phyloP scores from a whole-genome alignment of 2,113 vertebrate genomes.

The Rhabdomys dilectus region DNA sequence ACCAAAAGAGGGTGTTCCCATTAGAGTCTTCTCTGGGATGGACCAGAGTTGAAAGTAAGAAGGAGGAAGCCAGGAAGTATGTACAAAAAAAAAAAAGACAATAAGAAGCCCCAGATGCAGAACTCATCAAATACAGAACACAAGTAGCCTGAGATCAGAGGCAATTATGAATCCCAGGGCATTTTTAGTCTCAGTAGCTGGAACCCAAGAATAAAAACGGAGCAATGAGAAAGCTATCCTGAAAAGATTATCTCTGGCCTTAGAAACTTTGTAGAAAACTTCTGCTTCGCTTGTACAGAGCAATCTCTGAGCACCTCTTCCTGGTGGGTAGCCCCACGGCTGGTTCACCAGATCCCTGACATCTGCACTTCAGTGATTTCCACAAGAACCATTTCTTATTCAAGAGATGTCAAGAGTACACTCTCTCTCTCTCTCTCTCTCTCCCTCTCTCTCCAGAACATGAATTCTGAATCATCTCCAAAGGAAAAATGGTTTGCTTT shows the following conservation, averaged over 20 bases:
- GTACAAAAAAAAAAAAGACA: not conserved
- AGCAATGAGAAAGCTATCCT: too few species aligned
- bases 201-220: too few species aligned
- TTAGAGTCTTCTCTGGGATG: not conserved
- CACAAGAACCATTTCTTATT: not conserved
- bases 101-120: not conserved
- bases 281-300: too few species aligned
- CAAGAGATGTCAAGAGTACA: not conserved
- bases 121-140: not conserved
- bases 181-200: not conserved
- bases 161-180: not conserved
- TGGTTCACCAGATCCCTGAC: not conserved
- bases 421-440: too few species aligned
- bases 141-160: not conserved
- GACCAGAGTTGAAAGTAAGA: not conserved
- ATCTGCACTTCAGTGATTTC: not conserved
- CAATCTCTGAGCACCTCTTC: too few species aligned
- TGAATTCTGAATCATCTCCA: slow-evolving; percentile 34
- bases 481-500: slow-evolving; percentile 28
- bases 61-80: not conserved
- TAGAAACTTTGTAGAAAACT: too few species aligned
- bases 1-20: not conserved
- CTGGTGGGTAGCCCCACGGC: not conserved
- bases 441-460: too few species aligned
- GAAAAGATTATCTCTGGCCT: too few species aligned